Base-by-base conservation (phyloP, 1,140 invertebrate genomes). In the Hypothenemus hampei region DNA sequence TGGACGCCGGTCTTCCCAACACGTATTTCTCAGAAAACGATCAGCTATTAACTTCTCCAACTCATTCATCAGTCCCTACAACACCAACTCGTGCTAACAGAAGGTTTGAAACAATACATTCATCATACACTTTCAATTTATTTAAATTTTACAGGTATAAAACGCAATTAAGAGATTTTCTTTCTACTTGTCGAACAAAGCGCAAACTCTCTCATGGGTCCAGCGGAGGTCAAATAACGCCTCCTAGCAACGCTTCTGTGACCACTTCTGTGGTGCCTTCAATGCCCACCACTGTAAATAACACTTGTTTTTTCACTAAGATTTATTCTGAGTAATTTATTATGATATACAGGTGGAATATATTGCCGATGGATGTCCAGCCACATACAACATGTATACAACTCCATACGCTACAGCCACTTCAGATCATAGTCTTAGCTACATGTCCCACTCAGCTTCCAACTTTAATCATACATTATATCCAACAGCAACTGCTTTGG, bases 111-210 rank as follows among this genome's bases (percentile, higher is more conserved):
- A 23, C 13, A 10, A n/a, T 13, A 19, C 11, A n/a, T 29, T 31
- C 20, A 16, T 46, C 16, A 29, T n/a, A n/a, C n/a, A n/a, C n/a
- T 46, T 46, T 31, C 44, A 16, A 29, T 0, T 3, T 46, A 3
- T 0, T 11, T 18, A 19, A 46, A 13, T 39, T 1, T n/a, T 8
- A 21, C 31, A 55, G 52, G 31, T 94, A 94, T 71, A 96, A 96
- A 71, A 93, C 91, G 4, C 92, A 95, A 72, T 75, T 94, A 3
- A 75, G 91, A 22, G 93, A 97, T 72, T 94, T 95, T 69, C 75
- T 96, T 4, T 93, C 91, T 4, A 93, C 90, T 1, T 94, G 91
- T 70, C 80, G 91, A 46, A 89, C 87, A 50, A 96, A 96, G 70
- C 81, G 91, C 65, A 92, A 93, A 76, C 75, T 88, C 19, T 78